These are phyloP conservation scores for Tympanoctomys barrerae DNA, from an alignment of 2,797 vertebrate genomes.

Conservation along the genomic window DNA sequence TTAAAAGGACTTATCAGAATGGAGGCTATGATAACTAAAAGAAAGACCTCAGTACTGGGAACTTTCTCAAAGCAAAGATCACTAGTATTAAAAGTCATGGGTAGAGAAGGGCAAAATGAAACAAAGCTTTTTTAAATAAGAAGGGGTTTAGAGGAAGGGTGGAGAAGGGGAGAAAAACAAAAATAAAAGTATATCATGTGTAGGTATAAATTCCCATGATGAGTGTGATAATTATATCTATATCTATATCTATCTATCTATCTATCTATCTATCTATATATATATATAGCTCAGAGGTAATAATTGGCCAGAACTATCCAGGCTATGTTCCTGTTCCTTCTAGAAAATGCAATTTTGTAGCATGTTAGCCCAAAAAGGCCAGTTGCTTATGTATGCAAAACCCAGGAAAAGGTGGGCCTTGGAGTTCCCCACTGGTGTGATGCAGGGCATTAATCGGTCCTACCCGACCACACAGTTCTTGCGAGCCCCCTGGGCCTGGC, in stretches of 20 bases:
- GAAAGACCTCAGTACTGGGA: background rate
- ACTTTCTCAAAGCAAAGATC: slow-evolving; percentile 45
- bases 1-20: background rate
- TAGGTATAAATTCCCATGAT: background rate
- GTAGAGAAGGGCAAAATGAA: background rate
- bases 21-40: background rate
- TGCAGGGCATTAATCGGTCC: no score
- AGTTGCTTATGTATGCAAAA: background rate
- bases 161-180: background rate
- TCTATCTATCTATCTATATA: no score
- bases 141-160: background rate
- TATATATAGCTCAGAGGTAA: background rate
- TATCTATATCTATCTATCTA: no score
- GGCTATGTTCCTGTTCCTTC: background rate
- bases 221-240: background rate
- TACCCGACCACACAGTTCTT: background rate
- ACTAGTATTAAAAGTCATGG: background rate
- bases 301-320: background rate
- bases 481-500: background rate
- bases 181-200: background rate
- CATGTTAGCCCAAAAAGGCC: background rate
- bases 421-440: no score
- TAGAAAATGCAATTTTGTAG: background rate
- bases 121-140: background rate
- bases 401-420: background rate